A percentile compares a stretch with the other conserved stretches of the same genome.
Evolutionary conservation across 2,797 vertebrate species (phyloP).

Genomic region (Prionace glauca): DNA sequence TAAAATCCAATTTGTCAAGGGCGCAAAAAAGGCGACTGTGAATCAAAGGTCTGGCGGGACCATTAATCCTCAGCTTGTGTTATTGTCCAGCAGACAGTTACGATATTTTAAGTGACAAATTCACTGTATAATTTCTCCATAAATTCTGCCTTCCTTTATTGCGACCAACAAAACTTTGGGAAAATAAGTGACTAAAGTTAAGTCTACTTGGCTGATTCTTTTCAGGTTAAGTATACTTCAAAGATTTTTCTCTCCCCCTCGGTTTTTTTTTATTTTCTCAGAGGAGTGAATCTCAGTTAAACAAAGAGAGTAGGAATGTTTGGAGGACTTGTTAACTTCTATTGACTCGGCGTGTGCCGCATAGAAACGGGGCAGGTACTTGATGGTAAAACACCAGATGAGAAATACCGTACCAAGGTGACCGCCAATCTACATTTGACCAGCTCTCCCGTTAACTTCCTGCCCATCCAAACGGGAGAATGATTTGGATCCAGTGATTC

Average conservation of each 20-base stretch:
- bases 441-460: conserved; percentile 39
- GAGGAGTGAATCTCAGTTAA: conserved; percentile 59
- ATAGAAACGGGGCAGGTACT: conserved; percentile 96
- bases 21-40: conserved; percentile 90
- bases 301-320: conserved; percentile 94
- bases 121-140: conserved; percentile 99
- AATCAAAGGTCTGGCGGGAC: conserved; percentile 95
- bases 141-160: conserved; percentile 93
- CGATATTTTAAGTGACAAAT: conserved; percentile 99
- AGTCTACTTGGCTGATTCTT: conserved; percentile 96
- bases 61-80: conserved; percentile 99
- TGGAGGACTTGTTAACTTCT: conserved; percentile 99
- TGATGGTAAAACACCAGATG: conserved; percentile 86
- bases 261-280: conserved; percentile 63
- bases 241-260: conserved; percentile 80
- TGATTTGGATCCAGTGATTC: background rate
- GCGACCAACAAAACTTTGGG: conserved; percentile 88
- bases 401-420: conserved; percentile 63
- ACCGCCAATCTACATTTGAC: conserved; percentile 57
- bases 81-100: conserved; percentile 97
- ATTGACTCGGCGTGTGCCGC: conserved; percentile 99
- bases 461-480: background rate
- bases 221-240: conserved; percentile 87
- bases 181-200: conserved; percentile 93
- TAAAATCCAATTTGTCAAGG: conserved; percentile 99